phyloP scores from a whole-genome alignment of 2,888 invertebrate species.

The Bombylius discolor region DNA sequence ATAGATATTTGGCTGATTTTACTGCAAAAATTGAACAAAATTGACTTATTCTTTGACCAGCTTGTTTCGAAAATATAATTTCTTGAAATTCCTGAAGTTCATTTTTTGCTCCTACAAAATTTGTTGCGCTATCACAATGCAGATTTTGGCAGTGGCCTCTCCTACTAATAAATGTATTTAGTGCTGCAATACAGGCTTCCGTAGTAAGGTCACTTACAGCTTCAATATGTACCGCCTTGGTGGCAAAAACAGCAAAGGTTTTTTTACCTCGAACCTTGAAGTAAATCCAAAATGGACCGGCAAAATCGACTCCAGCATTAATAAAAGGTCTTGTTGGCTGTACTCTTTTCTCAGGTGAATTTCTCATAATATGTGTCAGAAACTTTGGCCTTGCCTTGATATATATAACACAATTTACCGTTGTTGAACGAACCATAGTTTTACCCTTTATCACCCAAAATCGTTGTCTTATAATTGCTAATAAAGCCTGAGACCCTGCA shows the following conservation, averaged over 20 bases:
- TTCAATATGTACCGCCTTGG: no score
- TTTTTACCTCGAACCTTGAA: neutral
- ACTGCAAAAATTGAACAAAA: neutral
- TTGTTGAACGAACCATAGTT: conserved; percentile 9
- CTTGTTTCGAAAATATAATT: neutral
- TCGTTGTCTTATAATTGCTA: conserved; percentile 9
- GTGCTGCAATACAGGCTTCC: conserved; percentile 9
- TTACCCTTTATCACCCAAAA: conserved; percentile 18
- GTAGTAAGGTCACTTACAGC: conserved; percentile 11
- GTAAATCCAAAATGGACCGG: conserved; percentile 10
- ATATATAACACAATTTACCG: conserved; percentile 13
- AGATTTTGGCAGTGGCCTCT: conserved; percentile 3
- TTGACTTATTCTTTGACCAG: neutral
- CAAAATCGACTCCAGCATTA: conserved; percentile 10
- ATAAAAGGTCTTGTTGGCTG: conserved; percentile 7
- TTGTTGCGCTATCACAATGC: conserved; percentile 12
- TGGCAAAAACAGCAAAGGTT: conserved; percentile 10
- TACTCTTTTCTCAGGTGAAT: conserved; percentile 3
- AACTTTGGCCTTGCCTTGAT: conserved; percentile 9
- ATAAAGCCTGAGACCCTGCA: conserved; percentile 5
- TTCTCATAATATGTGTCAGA: conserved; percentile 15
- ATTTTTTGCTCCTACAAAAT: conserved; percentile 8
- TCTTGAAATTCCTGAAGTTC: neutral
- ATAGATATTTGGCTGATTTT: neutral
- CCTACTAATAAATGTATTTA: conserved; percentile 12